phyloP scores from a whole-genome alignment of 2,888 invertebrate species.

The Arge pagana region DNA sequence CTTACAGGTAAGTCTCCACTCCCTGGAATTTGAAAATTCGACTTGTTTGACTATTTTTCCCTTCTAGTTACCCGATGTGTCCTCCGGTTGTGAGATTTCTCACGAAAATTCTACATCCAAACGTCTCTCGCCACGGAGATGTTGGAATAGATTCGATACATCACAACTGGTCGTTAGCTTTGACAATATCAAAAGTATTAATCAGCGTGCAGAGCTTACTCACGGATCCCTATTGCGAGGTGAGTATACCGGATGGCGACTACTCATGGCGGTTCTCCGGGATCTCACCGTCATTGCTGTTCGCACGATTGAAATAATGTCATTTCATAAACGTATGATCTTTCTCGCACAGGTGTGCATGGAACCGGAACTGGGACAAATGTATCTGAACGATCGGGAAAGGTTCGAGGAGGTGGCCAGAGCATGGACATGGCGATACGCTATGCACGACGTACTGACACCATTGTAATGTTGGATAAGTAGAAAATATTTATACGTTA shows the following conservation, averaged over 20 bases:
- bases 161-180: slow-evolving; percentile 94
- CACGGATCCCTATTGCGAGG: slow-evolving; percentile 87
- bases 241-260: slow-evolving; percentile 57
- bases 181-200: slow-evolving; percentile 87
- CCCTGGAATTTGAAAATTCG: not conserved
- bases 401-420: slow-evolving; percentile 82
- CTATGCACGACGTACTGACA: slow-evolving; percentile 73
- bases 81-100: slow-evolving; percentile 91
- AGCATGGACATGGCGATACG: slow-evolving; percentile 90
- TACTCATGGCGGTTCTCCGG: not conserved
- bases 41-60: slow-evolving; percentile 5
- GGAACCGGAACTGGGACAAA: slow-evolving; percentile 82
- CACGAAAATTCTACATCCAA: slow-evolving; percentile 92
- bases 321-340: not conserved
- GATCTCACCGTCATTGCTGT: not conserved
- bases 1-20: slow-evolving; percentile 66
- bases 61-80: slow-evolving; percentile 80
- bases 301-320: not conserved
- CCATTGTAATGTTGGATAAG: slow-evolving; percentile 37
- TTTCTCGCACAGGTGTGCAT: slow-evolving; percentile 73
- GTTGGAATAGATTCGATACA: slow-evolving; percentile 94
- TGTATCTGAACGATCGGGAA: slow-evolving; percentile 74
- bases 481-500: not conserved
- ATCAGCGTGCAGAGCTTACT: slow-evolving; percentile 86
- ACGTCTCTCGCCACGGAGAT: slow-evolving; percentile 93